phyloP scores from a whole-genome alignment of 2,888 invertebrate species.

The Dryobota labecula region DNA sequence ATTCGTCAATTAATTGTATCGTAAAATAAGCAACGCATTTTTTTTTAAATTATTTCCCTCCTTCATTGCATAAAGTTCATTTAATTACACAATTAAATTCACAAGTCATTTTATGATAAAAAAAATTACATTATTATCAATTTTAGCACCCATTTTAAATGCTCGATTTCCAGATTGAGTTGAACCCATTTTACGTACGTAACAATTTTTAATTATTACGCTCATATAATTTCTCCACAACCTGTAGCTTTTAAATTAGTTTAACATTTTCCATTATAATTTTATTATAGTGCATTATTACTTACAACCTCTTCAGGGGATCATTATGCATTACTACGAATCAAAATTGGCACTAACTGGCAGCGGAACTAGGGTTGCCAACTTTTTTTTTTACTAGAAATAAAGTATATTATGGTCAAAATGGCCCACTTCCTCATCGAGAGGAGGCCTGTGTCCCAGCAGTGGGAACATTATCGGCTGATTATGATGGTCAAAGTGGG shows the following conservation, averaged over 20 bases:
- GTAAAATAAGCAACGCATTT: background rate
- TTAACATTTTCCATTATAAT: conserved; percentile 31
- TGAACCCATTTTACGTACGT: conserved; percentile 54
- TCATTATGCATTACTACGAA: conserved; percentile 37
- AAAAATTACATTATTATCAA: background rate
- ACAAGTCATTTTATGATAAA: conserved; percentile 8
- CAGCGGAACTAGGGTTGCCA: no score
- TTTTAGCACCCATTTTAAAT: conserved; percentile 45
- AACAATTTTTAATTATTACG: conserved; percentile 43
- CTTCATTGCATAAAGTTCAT: background rate
- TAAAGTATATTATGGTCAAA: no score
- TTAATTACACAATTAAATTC: conserved; percentile 2
- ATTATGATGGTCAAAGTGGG: no score
- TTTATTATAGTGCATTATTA: conserved; percentile 44
- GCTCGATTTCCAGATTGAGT: conserved; percentile 41
- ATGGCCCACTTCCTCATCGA: no score
- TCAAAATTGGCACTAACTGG: conserved; percentile 61
- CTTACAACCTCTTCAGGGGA: conserved; percentile 37
- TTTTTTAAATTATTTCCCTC: background rate
- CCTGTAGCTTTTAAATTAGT: conserved; percentile 25
- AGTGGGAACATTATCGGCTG: no score
- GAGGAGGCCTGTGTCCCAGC: no score
- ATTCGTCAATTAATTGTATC: background rate
- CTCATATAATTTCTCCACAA: conserved; percentile 31
- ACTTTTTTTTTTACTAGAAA: no score